Evolutionary conservation across 1,140 invertebrate genomes (phyloP), one percentile per base, ranked within the genome.

Genomic region (Trichonephila clavipes): DNA sequence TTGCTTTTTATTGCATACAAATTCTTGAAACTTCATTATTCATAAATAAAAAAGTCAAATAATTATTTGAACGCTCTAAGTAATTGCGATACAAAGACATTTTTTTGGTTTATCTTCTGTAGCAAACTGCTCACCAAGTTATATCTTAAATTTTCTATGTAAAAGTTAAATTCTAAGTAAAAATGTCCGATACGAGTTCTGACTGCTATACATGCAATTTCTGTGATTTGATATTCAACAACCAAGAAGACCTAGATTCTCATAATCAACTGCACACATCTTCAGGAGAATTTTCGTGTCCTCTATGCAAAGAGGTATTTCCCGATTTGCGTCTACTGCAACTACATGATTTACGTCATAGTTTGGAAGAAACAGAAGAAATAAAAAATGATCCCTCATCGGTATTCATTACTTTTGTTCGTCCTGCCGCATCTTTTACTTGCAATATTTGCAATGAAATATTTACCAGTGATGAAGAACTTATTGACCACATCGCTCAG

Each of bases 321-420:
- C 59, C 59, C 8, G 90, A 92, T 34, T 85, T 92, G 51, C 19
- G 40, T 3, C 90, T 85, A 19, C 19, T 92, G 34, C 58, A 92
- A 28, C n/a, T 85, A 21, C 90, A 92, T 66, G 90, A 92, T 92
- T 28, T 92, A 14, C 81, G 34, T 40, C 90, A 92, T 16, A 92
- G 90, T 85, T 16, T 92, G n/a, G 90, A 40, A 44, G 90, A 92
- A 92, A 40, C 81, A 8, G 10, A 83, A 18, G 61, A 64, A 51
- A 28, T 59, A 19, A 19, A 14, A 14, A 19, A 81, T 58, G 16
- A 44, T 85, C 12, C 59, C 44, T 51, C 62, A 7, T 40, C 83
- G 19, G 83, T 21, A 24, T 59, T 16, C n/a, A 61, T 59, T 59
- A 28, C 58, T 24, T 85, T 72, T 59, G 7, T 82, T 18, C 51